These are phyloP conservation scores for Etheostoma perlongum DNA, from an alignment of 2,797 vertebrate species.

Conservation along the genomic window DNA sequence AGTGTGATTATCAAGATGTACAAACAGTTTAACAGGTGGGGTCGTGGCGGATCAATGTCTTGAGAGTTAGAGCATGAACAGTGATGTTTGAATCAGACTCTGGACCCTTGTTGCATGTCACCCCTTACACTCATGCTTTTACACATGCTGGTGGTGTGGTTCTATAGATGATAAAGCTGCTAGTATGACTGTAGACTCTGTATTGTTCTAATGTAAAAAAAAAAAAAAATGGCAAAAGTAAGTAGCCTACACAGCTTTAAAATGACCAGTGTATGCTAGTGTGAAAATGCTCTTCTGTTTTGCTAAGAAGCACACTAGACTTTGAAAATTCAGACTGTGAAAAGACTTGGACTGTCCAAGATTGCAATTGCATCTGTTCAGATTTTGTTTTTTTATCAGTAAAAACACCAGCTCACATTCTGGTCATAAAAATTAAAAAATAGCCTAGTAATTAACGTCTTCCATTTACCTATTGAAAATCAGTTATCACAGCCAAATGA, in stretches of 20 bases:
- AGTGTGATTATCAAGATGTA: conserved; percentile 11
- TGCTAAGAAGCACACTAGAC: background rate
- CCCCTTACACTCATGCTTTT: background rate
- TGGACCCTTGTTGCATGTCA: conserved; percentile 1
- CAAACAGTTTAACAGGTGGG: conserved; percentile 14
- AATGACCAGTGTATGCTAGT: background rate
- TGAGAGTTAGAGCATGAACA: background rate
- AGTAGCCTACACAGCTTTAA: background rate
- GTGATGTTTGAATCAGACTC: background rate
- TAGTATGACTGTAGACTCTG: background rate
- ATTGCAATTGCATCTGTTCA: background rate
- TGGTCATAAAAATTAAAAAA: background rate
- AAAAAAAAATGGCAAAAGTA: background rate
- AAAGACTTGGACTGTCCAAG: background rate
- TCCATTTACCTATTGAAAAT: background rate
- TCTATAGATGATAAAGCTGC: background rate
- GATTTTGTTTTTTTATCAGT: background rate
- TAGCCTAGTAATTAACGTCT: background rate
- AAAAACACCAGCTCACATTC: background rate
- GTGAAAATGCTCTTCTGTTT: conserved; percentile 9
- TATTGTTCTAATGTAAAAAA: background rate
- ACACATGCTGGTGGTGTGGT: background rate
- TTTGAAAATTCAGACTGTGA: conserved; percentile 1
- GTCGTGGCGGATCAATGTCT: conserved; percentile 7
- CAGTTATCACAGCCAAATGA: background rate